Base-by-base conservation (phyloP, 2,113 vertebrate genomes). In the Calyptommatus sinebrachiatus region DNA sequence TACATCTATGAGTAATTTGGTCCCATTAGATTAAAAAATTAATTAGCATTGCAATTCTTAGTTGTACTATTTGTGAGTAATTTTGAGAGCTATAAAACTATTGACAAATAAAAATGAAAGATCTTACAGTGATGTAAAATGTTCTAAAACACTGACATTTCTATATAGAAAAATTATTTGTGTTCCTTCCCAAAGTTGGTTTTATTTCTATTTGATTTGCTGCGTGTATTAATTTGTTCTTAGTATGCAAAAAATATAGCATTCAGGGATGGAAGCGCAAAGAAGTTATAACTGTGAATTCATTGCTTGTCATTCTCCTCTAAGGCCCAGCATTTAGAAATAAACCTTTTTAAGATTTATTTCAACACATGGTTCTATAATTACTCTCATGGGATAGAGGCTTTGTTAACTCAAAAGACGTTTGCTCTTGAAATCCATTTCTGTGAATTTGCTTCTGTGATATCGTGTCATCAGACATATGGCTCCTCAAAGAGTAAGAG, bases 401-500 rank as follows among this genome's bases (percentile, higher is more conserved):
- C 18, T 83, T 81, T 61, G 26, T 48, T 68, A 69, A 4, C 41
- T 82, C 53, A 79, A 83, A 79, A 82, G 65, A 45, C 75, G 68
- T 60, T 77, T 2, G 48, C 6, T n/a, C 48, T 85, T 86, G 60
- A 78, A 85, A 77, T 80, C 7, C 65, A 71, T 71, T 45, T 10
- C 7, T 62, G 2, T 0, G 78, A 29, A 35, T 60, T 73, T 79
- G 31, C 50, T 76, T 26, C 83, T 50, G n/a, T 85, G 72, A 73
- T 85, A 63, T n/a, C 78, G 57, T 61, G 46, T 77, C 29, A 78
- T 75, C 76, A 71, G 8, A 50, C 22, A 81, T 83, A 74, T 48
- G 72, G 28, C 83, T 83, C 80, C 71, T 76, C 29, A 84, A 84
- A 41, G 31, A 50, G 21, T 68, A 67, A 77, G 46, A 73, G 65